Percentiles rank a stretch among this genome's conserved stretches.
phyloP scores from a whole-genome alignment of 1,140 invertebrate species.

The Eurosta solidaginis region DNA sequence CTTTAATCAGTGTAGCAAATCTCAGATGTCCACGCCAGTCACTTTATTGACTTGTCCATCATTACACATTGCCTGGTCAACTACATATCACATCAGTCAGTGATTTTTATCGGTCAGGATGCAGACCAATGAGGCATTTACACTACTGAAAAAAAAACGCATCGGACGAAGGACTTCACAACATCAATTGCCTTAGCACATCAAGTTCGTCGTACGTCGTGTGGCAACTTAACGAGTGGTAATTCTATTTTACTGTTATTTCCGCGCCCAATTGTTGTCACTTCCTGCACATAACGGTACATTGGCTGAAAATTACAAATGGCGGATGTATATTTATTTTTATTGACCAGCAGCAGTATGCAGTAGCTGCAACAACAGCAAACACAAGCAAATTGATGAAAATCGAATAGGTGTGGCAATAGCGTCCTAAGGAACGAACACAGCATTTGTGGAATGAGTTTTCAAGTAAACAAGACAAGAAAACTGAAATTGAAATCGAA shows the following conservation, averaged over 20 bases:
- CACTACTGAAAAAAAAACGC: neutral
- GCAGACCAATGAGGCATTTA: neutral
- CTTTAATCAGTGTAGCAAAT: slow-evolving; percentile 3
- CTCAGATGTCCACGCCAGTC: neutral
- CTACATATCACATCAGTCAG: neutral
- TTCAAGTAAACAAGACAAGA: slow-evolving; percentile 24
- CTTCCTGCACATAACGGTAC: slow-evolving; percentile 28
- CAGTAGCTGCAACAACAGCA: neutral
- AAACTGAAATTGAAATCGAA: slow-evolving; percentile 13
- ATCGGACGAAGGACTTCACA: slow-evolving; percentile 1
- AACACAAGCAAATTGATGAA: neutral
- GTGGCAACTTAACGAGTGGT: slow-evolving; percentile 30
- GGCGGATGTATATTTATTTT: slow-evolving; percentile 24
- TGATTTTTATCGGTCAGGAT: neutral
- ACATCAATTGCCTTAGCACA: slow-evolving; percentile 5
- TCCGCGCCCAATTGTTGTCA: slow-evolving; percentile 35
- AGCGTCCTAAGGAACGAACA: neutral
- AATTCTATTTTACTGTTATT: slow-evolving; percentile 36
- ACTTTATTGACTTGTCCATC: neutral
- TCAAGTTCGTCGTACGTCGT: neutral
- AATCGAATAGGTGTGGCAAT: slow-evolving; percentile 9
- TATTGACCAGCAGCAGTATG: neutral
- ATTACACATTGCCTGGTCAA: slow-evolving; percentile 3
- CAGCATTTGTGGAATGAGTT: neutral
- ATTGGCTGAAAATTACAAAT: slow-evolving; percentile 10